Base-by-base conservation (phyloP, 2,797 vertebrate genomes). In the Gambusia yucatana region DNA sequence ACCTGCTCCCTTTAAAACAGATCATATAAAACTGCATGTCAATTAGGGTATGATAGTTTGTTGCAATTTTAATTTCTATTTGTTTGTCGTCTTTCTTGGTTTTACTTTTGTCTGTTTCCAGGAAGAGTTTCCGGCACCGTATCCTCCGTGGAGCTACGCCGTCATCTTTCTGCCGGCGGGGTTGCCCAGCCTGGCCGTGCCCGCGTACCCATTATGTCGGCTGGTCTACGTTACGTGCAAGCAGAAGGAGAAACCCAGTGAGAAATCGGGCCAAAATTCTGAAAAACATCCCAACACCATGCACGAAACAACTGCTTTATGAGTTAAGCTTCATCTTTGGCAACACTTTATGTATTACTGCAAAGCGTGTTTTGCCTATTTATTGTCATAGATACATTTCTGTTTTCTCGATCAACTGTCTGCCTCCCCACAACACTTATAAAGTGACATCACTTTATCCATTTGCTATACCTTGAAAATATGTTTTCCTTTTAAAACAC, bases 91-190 rank as follows among this genome's bases (percentile, higher is more conserved):
- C 36, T 39, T 39, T 39, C 36, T 39, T 39, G 4, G 4, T 39
- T 39, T 39, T 39, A 39, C 36, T 39, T 39, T 39, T 39, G 36
- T 39, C 36, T 39, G 36, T 39, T 39, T 39, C 36, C 1, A 93
- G 92, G 80, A 77, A 25, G 0, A 43, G 4, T 94, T 94, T 78
- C 93, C 93, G 1, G 57, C 89, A 2, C 73, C 79, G 0, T 98
- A 97, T 77, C 97, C 97, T 0, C 0, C 0, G 5, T 98, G 97
- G 97, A 92, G 96, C 55, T 95, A 95, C 0, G 94, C 3, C 0
- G 59, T 97, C 43, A 96, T 98, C 83, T 96, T 98, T 33, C 1
- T 97, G 8, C 78, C 98, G 0, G 94, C 96, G 0, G 97, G 97
- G 39, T 75, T 96, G 33, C 97, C 97, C 2, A 96, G 96, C 87